Base-by-base conservation (phyloP, 2,888 invertebrate species). In the Macropis europaea region DNA sequence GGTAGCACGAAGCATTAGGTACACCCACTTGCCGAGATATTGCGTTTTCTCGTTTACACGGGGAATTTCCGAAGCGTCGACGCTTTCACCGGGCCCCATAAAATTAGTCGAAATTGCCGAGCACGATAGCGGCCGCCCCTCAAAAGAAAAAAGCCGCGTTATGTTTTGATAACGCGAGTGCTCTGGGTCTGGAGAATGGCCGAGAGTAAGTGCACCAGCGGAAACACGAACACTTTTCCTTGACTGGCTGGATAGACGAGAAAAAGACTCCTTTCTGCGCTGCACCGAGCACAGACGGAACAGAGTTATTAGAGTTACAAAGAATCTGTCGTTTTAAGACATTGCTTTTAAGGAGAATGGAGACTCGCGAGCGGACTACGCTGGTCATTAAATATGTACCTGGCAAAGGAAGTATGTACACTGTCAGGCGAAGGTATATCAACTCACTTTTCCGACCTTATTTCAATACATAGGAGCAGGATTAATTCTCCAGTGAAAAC, bases 271-370 rank as follows among this genome's bases (percentile, higher is more conserved):
- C 6, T n/a, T n/a, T n/a, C 19, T 13, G 1, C 5, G 9, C 40
- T 24, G 17, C n/a, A 34, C n/a, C n/a, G n/a, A 45, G 9, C 42
- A 9, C 9, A 24, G 13, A 26, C 52, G 38, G 52, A 32, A 48
- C 59, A 40, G 45, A 40, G 53, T 54, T 71, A 71, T 71, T 54
- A 61, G 19, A 42, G 47, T 45, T 45, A 47, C 59, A 42, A 67
- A 60, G 47, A 53, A 53, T 30, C 32, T 45, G 45, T 19, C 40
- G 45, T 66, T 59, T 52, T 40, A 59, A 57, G 66, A 50, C 32
- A 28, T 30, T 59, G 50, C 45, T 45, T 52, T 61, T 45, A 6
- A 42, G 34, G 19, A n/a, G 24, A 30, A 28, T 42, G 22, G 13
- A 38, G 30, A 28, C 9, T 36, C 13, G 22, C 19, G 42, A 17